Base-by-base conservation (phyloP, 2,888 invertebrate genomes). In the Hirtodrosophila alboralis region DNA sequence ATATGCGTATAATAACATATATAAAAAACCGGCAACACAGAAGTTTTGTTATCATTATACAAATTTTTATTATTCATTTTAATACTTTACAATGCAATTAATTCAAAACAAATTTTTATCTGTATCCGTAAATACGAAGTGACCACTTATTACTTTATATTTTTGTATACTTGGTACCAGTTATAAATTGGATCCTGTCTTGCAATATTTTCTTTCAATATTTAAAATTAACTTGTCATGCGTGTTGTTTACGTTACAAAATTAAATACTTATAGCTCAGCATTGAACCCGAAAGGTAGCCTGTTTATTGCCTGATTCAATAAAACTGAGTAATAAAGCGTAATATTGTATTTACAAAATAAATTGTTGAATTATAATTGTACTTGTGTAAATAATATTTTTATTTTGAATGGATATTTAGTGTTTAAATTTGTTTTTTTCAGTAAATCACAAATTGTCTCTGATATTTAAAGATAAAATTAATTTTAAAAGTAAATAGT, bases 261-360 rank as follows among this genome's bases (percentile, higher is more conserved):
- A 49, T 41, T 41, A 4, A 16, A 41, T 49, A 41, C 14, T 14
- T 38, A n/a, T 28, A 18, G n/a, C 27, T 48, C 10, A 7, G 9
- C 9, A 14, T 13, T 21, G 2, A 5, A 14, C 23, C 10, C 5
- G 7, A 38, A 23, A 23, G 12, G 4, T 4, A 23, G 8, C 21
- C 21, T 14, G 13, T n/a, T 1, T 10, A 8, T 23, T 34, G 34
- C 8, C 23, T n/a, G 18, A 9, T 33, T 14, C 3, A 40, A n/a
- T 40, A 38, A 10, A 30, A 12, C 16, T 12, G 30, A 54, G 27
- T 21, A 30, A 7, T 7, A 54, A 28, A 28, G 5, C 23, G 28
- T 10, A 54, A 54, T 36, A 41, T 36, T 56, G 26, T 44, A 34
- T 43, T 57, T 44, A 9, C 26, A 30, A 37, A 57, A 37, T 57